These are phyloP conservation scores for Catonia carolina DNA, from an alignment of 2,888 invertebrate species.

Conservation along the genomic window DNA sequence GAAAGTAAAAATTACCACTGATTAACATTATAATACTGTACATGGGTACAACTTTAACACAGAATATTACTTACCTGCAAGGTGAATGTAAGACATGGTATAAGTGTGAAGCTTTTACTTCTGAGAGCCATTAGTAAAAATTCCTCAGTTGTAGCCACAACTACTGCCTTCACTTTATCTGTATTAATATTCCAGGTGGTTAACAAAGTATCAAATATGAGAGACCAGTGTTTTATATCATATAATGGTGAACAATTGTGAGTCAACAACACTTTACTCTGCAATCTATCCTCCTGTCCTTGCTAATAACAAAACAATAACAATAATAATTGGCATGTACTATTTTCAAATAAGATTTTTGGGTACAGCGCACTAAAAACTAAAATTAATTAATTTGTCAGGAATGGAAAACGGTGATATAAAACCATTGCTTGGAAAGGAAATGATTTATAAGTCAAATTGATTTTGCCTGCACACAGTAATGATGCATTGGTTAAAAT, in stretches of 20 bases:
- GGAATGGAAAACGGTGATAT: no score
- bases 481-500: no score
- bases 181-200: slow-evolving; percentile 43
- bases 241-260: slow-evolving; percentile 43
- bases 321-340: no score
- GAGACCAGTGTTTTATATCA: slow-evolving; percentile 42
- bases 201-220: slow-evolving; percentile 41
- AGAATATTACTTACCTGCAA: slow-evolving; percentile 41
- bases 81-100: slow-evolving; percentile 45
- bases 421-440: no score
- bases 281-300: slow-evolving; percentile 39
- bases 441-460: no score
- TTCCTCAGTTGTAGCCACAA: slow-evolving; percentile 41
- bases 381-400: no score
- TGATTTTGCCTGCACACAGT: no score
- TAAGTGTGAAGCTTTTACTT: slow-evolving; percentile 40
- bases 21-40: no score
- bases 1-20: no score
- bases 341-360: no score
- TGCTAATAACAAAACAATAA: slow-evolving; percentile 17
- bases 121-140: slow-evolving; percentile 40
- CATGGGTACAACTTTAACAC: no score
- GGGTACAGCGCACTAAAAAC: no score
- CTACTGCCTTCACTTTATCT: slow-evolving; percentile 43
- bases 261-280: slow-evolving; percentile 43